These are phyloP conservation scores for Halcyon senegalensis DNA, from an alignment of 2,113 vertebrate species.

Conservation along the genomic window DNA sequence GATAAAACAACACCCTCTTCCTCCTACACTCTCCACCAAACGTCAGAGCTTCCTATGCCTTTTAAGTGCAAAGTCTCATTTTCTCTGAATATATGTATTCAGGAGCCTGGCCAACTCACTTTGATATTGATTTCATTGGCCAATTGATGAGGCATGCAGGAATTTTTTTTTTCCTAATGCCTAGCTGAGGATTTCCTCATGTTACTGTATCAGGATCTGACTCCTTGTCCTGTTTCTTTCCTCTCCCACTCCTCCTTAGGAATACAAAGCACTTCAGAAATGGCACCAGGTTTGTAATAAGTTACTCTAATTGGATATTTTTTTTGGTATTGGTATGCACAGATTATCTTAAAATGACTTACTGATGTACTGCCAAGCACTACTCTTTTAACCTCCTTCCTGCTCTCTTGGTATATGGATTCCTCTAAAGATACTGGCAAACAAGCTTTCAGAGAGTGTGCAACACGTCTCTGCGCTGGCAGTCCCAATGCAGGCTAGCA, in stretches of 20 bases:
- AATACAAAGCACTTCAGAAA: slow-evolving; percentile 36
- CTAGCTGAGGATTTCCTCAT: not conserved
- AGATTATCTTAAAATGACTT: slow-evolving; percentile 54
- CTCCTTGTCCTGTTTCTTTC: not conserved
- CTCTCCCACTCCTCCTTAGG: not conserved
- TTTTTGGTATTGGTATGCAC: slow-evolving; percentile 19
- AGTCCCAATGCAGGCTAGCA: not conserved
- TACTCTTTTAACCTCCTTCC: slow-evolving; percentile 37
- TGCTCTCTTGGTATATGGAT: not conserved
- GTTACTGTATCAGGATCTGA: not conserved
- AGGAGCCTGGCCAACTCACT: not conserved
- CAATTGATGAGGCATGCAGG: not conserved
- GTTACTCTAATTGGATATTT: slow-evolving; percentile 56
- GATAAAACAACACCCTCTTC: slow-evolving; percentile 31
- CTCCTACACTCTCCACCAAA: not conserved
- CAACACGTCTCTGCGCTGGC: not conserved
- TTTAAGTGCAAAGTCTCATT: slow-evolving; percentile 11
- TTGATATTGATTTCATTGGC: not conserved
- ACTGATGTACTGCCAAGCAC: slow-evolving; percentile 35
- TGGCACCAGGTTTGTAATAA: slow-evolving; percentile 16
- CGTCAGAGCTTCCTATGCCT: slow-evolving; percentile 21
- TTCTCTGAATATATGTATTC: not conserved
- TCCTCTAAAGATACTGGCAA: not conserved
- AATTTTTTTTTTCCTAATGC: not conserved
- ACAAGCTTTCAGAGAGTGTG: not conserved